Base-by-base conservation (phyloP, 2,888 invertebrate genomes). In the Xestia xanthographa region DNA sequence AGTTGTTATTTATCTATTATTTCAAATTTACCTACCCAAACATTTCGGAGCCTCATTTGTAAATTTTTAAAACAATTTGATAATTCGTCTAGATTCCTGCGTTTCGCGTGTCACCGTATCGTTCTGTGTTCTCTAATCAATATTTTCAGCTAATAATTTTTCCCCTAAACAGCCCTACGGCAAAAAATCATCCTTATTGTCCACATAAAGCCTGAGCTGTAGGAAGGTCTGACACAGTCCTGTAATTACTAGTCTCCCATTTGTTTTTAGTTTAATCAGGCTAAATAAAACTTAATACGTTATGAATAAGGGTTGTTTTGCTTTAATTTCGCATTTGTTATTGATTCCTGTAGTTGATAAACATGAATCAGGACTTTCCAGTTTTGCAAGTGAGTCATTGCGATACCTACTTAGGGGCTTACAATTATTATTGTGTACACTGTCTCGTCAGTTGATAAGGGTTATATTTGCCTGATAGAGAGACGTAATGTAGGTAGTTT, bases 321-420 rank as follows among this genome's bases (percentile, higher is more conserved):
- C n/a, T n/a, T n/a, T n/a, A n/a, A n/a, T n/a, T n/a, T n/a, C n/a
- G n/a, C n/a, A n/a, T n/a, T n/a, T n/a, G n/a, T n/a, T n/a, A n/a
- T n/a, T n/a, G n/a, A n/a, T n/a, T n/a, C 56, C 62, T 65, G 58
- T 43, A 48, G 38, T 66, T 73, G 62, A 72, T 77, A 50, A 75
- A 72, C 53, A 77, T 75, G 62, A 77, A 79, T 75, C 78, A 77
- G 86, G 86, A 78, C 65, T 88, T 88, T 72, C 88, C 88, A 70
- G 68, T 77, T 86, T 26, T 41, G 66, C 38, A 56, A 45, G 56
- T 84, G 86, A 86, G 75, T 87, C 85, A 86, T 41, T 65, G 60
- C 26, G 14, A 29, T 71, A 62, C 38, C 34, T 38, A 48, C 56
- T 56, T 17, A 56, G 20, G 48, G 41, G 43, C n/a, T 43, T 60